These are phyloP conservation scores for Conops quadrifasciatus DNA, from an alignment of 2,888 invertebrate genomes.

Conservation along the genomic window DNA sequence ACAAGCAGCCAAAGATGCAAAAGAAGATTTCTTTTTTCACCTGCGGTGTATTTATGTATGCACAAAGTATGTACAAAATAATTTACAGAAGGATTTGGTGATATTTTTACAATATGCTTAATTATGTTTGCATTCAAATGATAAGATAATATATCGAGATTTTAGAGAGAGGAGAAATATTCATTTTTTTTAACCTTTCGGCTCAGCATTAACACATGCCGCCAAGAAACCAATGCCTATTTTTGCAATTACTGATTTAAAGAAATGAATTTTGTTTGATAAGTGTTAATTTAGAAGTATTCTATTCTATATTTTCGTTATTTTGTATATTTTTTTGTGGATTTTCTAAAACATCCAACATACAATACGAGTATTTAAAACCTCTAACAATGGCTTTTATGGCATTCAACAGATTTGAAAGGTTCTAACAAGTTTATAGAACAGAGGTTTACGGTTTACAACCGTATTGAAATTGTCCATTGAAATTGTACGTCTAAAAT, in stretches of 20 bases:
- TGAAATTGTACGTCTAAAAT: too few species aligned
- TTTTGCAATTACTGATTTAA: conserved; percentile 40
- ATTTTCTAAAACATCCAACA: conserved; percentile 37
- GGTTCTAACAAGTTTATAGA: too few species aligned
- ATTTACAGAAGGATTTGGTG: conserved; percentile 61
- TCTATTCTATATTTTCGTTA: neutral
- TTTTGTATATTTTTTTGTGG: neutral
- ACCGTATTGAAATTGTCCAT: too few species aligned
- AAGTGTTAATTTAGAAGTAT: neutral
- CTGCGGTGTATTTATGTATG: neutral
- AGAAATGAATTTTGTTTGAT: neutral
- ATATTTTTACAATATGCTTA: conserved; percentile 35
- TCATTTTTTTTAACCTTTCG: neutral
- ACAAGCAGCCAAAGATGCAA: too few species aligned
- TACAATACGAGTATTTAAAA: conserved; percentile 21
- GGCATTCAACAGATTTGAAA: too few species aligned
- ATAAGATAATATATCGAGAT: conserved; percentile 4
- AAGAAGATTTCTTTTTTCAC: too few species aligned
- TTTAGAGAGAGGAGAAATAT: conserved; percentile 1
- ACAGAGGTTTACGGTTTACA: too few species aligned
- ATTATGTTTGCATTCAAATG: neutral
- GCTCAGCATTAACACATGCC: conserved; percentile 69
- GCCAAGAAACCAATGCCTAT: conserved; percentile 80
- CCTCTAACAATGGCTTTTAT: neutral
- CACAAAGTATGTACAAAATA: conserved; percentile 40